Evolutionary conservation across 2,113 vertebrate species (phyloP), one percentile per base, ranked within the genome.

Genomic region (Rhadina sibilatrix): DNA sequence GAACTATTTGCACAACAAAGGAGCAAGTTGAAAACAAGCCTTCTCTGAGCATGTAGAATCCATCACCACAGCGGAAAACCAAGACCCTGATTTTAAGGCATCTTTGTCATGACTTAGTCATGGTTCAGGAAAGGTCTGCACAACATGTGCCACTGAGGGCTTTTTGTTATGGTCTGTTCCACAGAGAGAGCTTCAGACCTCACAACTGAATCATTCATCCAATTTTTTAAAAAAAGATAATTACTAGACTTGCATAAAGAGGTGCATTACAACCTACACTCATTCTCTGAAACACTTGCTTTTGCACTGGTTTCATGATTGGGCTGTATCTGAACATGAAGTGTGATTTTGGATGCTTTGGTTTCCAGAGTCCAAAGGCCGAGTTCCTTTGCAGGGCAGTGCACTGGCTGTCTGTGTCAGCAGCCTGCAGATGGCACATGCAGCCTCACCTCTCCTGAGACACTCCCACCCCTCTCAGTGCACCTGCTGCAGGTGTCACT

Each of bases 1-100:
- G 56, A 64, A 50, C 70, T 74, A 82, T 81, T 78, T 78, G 78
- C 90, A 90, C 88, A 93, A 70, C 65, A 78, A 91, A 93, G 60
- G 17, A 87, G n/a, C 31, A 50, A 82, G 77, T 2, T 75, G 64
- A 84, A 84, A 93, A 85, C 70, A 82, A 90, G 27, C 18, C 52
- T 64, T 7, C 22, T 46, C 44, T 52, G 37, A 71, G 38, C 10
- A 15, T 10, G 49, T 17, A 66, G 63, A 86, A 53, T 22, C 52
- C 59, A 57, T 66, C 44, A 22, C 15, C 88, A 46, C 61, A 78
- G 38, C 7, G 33, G 91, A 75, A 95, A 87, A 92, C 25, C 49
- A 86, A 76, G 44, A 46, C 2, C 3, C 33, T 35, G 31, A 23
- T 60, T 86, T 72, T 80, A 76, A 88, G 49, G 53, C 53, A 72